Conservation (phyloP, 1,140 invertebrate genomes). For the Rhopalosiphum maidis region DNA sequence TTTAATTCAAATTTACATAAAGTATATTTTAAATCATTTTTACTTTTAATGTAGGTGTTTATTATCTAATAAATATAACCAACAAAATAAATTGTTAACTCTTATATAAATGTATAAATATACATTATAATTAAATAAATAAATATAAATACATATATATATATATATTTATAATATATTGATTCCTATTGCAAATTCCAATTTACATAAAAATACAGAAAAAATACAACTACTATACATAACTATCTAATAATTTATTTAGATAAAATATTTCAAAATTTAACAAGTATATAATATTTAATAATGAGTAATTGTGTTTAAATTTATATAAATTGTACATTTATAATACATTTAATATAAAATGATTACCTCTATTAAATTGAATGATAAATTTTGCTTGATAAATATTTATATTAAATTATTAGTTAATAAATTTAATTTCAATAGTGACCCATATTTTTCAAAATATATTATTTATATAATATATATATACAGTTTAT, state of each 20-base stretch:
- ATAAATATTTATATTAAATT: background rate
- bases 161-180: no score
- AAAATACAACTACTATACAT: background rate
- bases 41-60: background rate
- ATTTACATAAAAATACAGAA: no score
- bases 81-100: background rate
- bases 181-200: no score
- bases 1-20: background rate
- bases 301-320: background rate
- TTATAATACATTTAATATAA: background rate
- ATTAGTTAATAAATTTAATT: background rate
- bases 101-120: background rate
- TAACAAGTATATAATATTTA: background rate
- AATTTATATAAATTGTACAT: background rate
- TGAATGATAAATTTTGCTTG: background rate
- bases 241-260: background rate
- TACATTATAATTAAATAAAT: background rate
- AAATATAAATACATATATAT: no score
- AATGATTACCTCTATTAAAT: background rate
- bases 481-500: no score
- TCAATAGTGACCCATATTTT: no score
- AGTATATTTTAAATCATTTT: background rate
- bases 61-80: background rate
- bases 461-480: no score
- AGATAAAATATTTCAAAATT: background rate